These are phyloP conservation scores for Oxyruncus cristatus DNA, from an alignment of 2,113 vertebrate species.

Conservation along the genomic window DNA sequence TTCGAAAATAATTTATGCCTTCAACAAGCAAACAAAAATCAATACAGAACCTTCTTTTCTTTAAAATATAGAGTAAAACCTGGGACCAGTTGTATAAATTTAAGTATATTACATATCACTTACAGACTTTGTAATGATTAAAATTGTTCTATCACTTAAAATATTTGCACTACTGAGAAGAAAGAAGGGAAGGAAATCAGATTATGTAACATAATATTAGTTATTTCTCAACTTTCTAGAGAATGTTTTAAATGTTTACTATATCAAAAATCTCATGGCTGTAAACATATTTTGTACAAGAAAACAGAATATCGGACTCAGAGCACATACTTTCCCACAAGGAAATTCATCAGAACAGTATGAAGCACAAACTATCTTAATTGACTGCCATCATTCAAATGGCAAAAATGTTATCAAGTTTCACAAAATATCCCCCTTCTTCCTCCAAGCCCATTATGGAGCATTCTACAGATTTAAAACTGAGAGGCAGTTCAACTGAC, in stretches of 20 bases:
- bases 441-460: neutral
- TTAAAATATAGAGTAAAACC: neutral
- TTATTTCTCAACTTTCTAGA: neutral
- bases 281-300: neutral
- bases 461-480: neutral
- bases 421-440: neutral
- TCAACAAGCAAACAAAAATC: neutral
- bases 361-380: neutral
- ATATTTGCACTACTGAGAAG: neutral
- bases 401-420: neutral
- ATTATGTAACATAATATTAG: neutral
- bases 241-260: neutral
- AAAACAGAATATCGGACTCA: neutral
- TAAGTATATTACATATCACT: neutral
- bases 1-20: neutral
- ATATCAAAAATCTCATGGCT: neutral
- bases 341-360: neutral
- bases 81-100: neutral
- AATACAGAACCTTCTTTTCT: neutral
- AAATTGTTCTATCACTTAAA: neutral
- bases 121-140: neutral
- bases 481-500: neutral
- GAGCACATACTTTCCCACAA: fast-evolving
- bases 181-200: neutral
- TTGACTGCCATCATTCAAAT: neutral